These are phyloP conservation scores for Tachina grossa DNA, from an alignment of 2,888 invertebrate species.

Conservation along the genomic window DNA sequence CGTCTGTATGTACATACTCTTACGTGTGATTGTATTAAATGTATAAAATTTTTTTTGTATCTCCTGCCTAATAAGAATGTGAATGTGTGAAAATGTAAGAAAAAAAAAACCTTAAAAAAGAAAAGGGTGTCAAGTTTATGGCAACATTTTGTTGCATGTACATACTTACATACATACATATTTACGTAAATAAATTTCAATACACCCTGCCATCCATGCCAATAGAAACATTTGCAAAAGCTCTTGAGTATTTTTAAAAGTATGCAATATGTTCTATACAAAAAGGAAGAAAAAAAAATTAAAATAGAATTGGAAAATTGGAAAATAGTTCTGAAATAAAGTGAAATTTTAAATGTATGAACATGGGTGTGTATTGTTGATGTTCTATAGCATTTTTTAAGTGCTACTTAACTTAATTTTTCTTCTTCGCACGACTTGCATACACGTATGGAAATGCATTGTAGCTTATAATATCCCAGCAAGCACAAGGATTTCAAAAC, in stretches of 20 bases:
- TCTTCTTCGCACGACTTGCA: neutral
- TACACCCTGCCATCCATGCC: neutral
- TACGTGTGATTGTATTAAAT: neutral
- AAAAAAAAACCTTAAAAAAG: neutral
- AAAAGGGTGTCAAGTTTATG: slow-evolving; percentile 39
- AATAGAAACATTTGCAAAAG: neutral
- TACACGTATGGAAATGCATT: slow-evolving; percentile 11
- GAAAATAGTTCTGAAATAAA: slow-evolving; percentile 12
- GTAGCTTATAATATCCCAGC: neutral
- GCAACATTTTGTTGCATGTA: slow-evolving; percentile 26
- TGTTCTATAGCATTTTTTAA: slow-evolving; percentile 7
- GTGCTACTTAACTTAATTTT: slow-evolving; percentile 28
- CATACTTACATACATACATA: no score
- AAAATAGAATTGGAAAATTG: slow-evolving; percentile 2
- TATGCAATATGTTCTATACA: neutral
- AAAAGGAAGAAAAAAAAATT: neutral
- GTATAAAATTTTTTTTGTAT: neutral
- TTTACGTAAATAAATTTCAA: neutral
- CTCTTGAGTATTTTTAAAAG: neutral
- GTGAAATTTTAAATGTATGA: slow-evolving; percentile 8
- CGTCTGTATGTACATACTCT: neutral
- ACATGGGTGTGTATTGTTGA: neutral
- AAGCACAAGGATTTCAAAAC: neutral
- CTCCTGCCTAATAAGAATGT: neutral
- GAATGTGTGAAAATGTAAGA: slow-evolving; percentile 4